Evolutionary conservation across 2,113 vertebrate species (phyloP).

Genomic region (Bucco capensis): DNA sequence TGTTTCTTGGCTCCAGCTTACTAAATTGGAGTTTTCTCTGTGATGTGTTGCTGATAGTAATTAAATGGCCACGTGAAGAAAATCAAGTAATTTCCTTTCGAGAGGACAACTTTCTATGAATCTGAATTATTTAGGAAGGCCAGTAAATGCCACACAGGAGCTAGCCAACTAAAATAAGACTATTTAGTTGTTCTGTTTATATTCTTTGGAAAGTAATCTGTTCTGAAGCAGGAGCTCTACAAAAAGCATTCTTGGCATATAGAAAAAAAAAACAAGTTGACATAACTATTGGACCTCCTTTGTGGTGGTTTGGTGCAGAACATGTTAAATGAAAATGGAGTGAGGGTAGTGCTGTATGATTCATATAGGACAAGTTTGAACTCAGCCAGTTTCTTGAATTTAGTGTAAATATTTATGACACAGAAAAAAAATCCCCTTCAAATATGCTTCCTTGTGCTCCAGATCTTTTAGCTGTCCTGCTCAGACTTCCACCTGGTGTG

Average conservation of each 20-base stretch:
- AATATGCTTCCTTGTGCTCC: background rate
- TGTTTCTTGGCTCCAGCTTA: background rate
- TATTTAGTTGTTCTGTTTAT: background rate
- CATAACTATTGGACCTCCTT: background rate
- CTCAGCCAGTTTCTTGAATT: constrained; percentile 24
- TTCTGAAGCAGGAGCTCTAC: background rate
- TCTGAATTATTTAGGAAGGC: background rate
- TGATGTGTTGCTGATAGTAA: background rate
- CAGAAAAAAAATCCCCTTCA: background rate
- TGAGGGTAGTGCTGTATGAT: constrained; percentile 6
- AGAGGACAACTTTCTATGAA: background rate
- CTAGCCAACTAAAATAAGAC: background rate
- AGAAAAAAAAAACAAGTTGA: background rate
- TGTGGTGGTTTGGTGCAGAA: constrained; percentile 7
- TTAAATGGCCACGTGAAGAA: background rate
- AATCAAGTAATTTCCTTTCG: background rate
- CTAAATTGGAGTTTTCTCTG: background rate
- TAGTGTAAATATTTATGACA: constrained; percentile 43
- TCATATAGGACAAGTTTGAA: constrained; percentile 2
- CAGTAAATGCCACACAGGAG: background rate
- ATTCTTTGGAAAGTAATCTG: background rate
- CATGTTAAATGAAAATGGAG: background rate
- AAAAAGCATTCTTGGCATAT: background rate
- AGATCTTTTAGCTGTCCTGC: background rate
- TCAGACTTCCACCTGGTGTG: constrained; percentile 49